These are phyloP conservation scores for Dryobotodes eremita DNA, from an alignment of 2,888 invertebrate species.

Conservation along the genomic window DNA sequence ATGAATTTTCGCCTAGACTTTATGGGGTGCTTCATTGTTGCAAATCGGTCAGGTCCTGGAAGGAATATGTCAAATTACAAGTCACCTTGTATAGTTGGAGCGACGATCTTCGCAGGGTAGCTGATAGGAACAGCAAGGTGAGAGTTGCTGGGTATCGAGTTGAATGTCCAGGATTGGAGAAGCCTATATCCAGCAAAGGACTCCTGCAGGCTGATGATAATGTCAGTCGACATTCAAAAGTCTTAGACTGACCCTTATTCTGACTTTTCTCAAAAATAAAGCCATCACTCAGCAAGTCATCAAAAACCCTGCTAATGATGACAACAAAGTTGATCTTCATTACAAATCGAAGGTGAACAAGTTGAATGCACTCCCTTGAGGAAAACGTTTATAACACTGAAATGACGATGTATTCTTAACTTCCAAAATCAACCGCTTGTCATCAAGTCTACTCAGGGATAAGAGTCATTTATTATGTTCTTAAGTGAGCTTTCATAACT, in stretches of 20 bases:
- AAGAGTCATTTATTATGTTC: conserved; percentile 25
- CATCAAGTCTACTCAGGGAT: conserved; percentile 30
- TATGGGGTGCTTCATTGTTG: too few species aligned
- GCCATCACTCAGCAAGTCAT: not conserved
- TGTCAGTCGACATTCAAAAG: too few species aligned
- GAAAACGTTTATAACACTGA: conserved; percentile 44
- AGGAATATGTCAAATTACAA: too few species aligned
- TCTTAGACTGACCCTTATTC: too few species aligned
- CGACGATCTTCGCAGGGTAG: not conserved
- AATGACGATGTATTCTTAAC: conserved; percentile 35
- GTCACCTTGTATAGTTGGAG: not conserved
- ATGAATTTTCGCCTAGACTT: too few species aligned
- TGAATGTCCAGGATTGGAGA: not conserved
- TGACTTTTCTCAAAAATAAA: conserved; percentile 11
- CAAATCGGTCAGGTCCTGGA: too few species aligned
- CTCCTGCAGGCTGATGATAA: not conserved
- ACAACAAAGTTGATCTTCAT: conserved; percentile 22
- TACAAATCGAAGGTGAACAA: conserved; percentile 36
- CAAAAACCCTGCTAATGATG: not conserved
- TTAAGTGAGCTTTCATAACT: conserved; percentile 3
- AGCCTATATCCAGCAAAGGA: not conserved
- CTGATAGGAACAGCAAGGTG: not conserved
- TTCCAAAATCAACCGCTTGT: conserved; percentile 29
- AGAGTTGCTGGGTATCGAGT: not conserved
- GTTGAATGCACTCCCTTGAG: conserved; percentile 54